Base-by-base conservation (phyloP, 2,888 invertebrate genomes). In the Pterobdella sp. region DNA sequence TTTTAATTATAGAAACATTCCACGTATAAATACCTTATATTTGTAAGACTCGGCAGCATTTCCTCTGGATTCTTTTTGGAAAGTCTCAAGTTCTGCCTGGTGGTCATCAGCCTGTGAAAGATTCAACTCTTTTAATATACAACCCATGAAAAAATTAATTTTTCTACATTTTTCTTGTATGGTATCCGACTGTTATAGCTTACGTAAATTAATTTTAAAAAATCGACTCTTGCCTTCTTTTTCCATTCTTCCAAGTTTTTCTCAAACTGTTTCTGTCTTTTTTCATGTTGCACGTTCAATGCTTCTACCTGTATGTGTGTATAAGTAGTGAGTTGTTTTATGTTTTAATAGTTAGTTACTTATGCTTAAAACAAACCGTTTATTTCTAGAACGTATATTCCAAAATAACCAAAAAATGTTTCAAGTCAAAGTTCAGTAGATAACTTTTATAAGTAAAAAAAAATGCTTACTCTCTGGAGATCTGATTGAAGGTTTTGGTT, bases 221-320 rank as follows among this genome's bases (percentile, higher is more conserved):
- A n/a, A n/a, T n/a, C n/a, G n/a, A n/a, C n/a, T n/a, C n/a, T n/a
- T 83, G 93, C 84, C 89, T 97, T 98, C 87, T 94, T 91, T 87
- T 97, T 96, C 98, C 98, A 99, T 90, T 98, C 98, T 80, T 93
- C 91, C 85, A 98, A 92, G 87, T 96, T 94, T 88, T 97, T 96
- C 89, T 98, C 98, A 88, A 99, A 98, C 80, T 93, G 93, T 88
- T 96, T 95, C 88, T 97, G 97, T 87, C 95, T 72, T 67, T 78
- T 78, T 71, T 78, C 78, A 36, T 76, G 75, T 70, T 78, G 77
- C 68, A 67, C 72, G 67, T 76, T 74, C 34, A 78, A 73, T 63
- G 78, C 76, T 37, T 75, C 74, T 37, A 73, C 68, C 73, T 76
- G 64, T n/a, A 14, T 42, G 18, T 42, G 68, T 2, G n/a, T n/a